Percentiles rank a stretch among this genome's conserved stretches.
Conservation (phyloP, 2,113 vertebrate species). For the Pycnonotus jocosus region DNA sequence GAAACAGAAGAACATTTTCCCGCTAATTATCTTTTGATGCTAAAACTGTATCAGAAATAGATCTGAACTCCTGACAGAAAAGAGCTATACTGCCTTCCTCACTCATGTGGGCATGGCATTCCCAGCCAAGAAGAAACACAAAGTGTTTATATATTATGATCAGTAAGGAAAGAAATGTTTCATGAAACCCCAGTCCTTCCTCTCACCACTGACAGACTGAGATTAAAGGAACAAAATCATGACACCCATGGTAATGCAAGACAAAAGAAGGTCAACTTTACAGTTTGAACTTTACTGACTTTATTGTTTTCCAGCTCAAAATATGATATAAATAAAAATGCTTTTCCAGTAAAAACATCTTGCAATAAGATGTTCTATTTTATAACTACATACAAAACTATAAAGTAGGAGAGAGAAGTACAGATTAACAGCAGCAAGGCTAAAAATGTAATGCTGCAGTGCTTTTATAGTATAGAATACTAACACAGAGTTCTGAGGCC, state of each 20-base stretch:
- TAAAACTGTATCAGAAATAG: not conserved
- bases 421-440: not conserved
- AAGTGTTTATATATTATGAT: not conserved
- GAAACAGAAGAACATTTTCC: not conserved
- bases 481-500: not conserved
- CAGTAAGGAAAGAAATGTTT: not conserved
- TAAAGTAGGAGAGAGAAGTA: not conserved
- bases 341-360: not conserved
- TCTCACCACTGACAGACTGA: not conserved
- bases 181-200: not conserved
- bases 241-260: not conserved
- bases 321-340: not conserved
- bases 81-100: not conserved
- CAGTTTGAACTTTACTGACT: not conserved
- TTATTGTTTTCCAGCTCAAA: not conserved
- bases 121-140: not conserved
- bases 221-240: conserved; percentile 1
- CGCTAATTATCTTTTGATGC: not conserved
- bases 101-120: not conserved
- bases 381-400: not conserved
- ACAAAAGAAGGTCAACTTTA: not conserved
- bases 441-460: not conserved
- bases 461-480: not conserved
- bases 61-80: not conserved
- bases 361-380: not conserved